Base-by-base conservation (phyloP, 2,113 vertebrate genomes). In the Marcusenius ussheri region DNA sequence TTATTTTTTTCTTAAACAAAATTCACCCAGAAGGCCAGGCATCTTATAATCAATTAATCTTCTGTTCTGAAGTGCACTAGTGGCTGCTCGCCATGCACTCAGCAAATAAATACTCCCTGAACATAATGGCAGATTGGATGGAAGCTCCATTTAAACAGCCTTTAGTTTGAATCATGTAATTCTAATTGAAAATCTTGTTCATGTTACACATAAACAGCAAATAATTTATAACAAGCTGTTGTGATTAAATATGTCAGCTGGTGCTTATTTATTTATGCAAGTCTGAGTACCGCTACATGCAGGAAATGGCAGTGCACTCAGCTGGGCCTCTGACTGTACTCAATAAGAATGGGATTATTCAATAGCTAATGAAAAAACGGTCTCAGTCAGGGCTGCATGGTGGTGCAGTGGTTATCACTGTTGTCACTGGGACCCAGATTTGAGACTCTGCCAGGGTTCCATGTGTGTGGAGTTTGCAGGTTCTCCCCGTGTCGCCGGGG, bases 91-190 rank as follows among this genome's bases (percentile, higher is more conserved):
- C 19, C 42, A 5, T 49, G 19, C 83, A 85, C 83, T 85, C 8
- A 85, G 31, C 10, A 17, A 47, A 85, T 86, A 24, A 47, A 86
- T 27, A 49, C 50, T 45, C 53, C 27, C 58, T 9, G 58, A n/a
- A n/a, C 45, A 31, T 31, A 42, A 50, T 24, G 66, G n/a, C 62
- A 31, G n/a, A 70, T 31, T 31, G 74, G 35, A 19, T 21, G 31
- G 88, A 77, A 39, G 45, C 70, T 50, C 17, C 58, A 88, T 66
- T 88, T 88, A 35, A 88, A 88, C 87, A 88, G 51, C 58, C 83
- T 88, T 88, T 66, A 46, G 56, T 70, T 66, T 56, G 50, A 46
- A 62, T 88, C 87, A 47, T 88, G 56, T 46, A 50, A 21, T 9
- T 45, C 56, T 62, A 88, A 62, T 88, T 74, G 62, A 47, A 47